phyloP scores from a whole-genome alignment of 2,113 vertebrate genomes.

The Semnopithecus entellus region DNA sequence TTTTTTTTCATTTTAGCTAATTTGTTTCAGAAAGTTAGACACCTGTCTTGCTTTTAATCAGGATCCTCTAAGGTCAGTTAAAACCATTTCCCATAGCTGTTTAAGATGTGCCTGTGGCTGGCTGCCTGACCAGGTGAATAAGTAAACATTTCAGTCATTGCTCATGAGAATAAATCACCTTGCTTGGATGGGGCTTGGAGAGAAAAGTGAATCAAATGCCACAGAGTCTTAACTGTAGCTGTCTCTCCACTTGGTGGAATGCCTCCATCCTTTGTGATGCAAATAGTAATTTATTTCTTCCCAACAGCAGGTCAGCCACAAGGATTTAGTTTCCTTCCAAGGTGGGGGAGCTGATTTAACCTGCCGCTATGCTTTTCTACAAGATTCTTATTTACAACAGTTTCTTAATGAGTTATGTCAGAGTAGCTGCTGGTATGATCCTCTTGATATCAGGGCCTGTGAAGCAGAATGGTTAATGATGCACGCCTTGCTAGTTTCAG shows the following conservation, averaged over 20 bases:
- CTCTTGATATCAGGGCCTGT: constrained; percentile 52
- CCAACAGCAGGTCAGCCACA: constrained; percentile 26
- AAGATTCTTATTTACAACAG: constrained; percentile 58
- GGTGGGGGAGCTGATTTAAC: constrained; percentile 43
- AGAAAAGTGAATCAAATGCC: constrained; percentile 49
- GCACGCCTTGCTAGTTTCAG: constrained; percentile 67
- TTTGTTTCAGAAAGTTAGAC: constrained; percentile 60
- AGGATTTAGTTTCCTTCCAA: constrained; percentile 56
- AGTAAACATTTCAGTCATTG: constrained; percentile 53
- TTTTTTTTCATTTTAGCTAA: constrained; percentile 37
- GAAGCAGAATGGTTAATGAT: constrained; percentile 76
- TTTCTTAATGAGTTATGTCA: constrained; percentile 75
- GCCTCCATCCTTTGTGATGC: constrained; percentile 59
- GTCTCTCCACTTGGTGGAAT: constrained; percentile 1
- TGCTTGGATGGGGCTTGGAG: not conserved
- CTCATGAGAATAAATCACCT: constrained; percentile 50
- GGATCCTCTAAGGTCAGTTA: constrained; percentile 41
- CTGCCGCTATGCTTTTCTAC: constrained; percentile 48
- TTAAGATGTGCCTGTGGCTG: constrained; percentile 27
- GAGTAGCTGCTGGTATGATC: constrained; percentile 67
- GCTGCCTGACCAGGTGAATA: constrained; percentile 31
- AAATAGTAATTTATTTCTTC: constrained; percentile 64
- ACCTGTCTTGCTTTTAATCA: constrained; percentile 50
- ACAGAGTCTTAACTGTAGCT: not conserved
- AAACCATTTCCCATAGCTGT: constrained; percentile 46